Percentiles rank a stretch among this genome's conserved stretches.
These are phyloP conservation scores for Drusus annulatus DNA, from an alignment of 1,140 invertebrate genomes.

Conservation along the genomic window DNA sequence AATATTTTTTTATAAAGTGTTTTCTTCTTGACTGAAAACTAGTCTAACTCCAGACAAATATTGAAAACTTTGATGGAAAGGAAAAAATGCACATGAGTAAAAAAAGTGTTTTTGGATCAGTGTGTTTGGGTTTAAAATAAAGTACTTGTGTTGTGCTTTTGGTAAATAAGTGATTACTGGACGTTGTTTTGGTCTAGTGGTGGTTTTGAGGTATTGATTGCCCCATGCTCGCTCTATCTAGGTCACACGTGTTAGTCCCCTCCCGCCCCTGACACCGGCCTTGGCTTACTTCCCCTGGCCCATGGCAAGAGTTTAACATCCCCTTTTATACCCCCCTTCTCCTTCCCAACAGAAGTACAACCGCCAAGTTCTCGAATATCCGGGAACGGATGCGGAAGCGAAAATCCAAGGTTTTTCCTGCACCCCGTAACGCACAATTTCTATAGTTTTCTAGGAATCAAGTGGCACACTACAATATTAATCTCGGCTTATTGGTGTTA, in stretches of 20 bases:
- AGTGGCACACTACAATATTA: no score
- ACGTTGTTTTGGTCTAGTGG: background rate
- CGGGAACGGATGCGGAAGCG: background rate
- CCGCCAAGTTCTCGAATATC: background rate
- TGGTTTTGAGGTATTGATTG: constrained; percentile 7
- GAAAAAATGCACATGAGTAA: background rate
- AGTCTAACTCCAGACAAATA: background rate
- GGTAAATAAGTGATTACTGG: background rate
- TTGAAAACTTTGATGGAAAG: background rate
- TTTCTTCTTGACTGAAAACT: background rate
- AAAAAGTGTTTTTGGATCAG: background rate
- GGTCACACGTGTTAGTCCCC: constrained; percentile 33
- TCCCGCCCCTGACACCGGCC: constrained; percentile 7
- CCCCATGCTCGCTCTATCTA: constrained; percentile 13
- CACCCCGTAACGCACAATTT: no score
- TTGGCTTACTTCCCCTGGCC: constrained; percentile 27
- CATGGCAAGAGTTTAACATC: background rate
- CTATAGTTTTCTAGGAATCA: no score
- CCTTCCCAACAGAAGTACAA: background rate
- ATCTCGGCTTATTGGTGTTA: no score
- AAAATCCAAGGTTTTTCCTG: no score
- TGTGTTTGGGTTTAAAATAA: background rate
- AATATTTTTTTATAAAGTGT: no score
- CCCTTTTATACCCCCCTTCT: background rate
- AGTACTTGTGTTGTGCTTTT: background rate